Evolutionary conservation across 2,888 invertebrate genomes (phyloP).

Genomic region (Drosophila mercatorum): DNA sequence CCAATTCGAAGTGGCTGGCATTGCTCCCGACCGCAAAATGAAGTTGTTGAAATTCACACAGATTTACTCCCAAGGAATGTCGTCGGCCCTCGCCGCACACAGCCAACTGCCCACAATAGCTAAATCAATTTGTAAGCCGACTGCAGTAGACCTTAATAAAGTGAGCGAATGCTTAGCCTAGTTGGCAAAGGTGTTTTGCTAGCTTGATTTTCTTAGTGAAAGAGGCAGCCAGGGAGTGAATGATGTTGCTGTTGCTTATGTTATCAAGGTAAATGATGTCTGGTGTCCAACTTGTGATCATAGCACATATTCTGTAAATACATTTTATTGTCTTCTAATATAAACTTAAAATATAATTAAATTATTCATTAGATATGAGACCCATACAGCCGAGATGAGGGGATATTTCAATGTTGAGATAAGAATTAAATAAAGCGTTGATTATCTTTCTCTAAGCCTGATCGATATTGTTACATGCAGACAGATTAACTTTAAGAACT

Average conservation of each 20-base stretch:
- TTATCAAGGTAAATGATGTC: not conserved
- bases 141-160: not conserved
- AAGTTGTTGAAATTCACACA: constrained; percentile 69
- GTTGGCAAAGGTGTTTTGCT: not conserved
- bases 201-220: not conserved
- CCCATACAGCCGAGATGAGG: too few relatives aligned
- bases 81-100: not conserved
- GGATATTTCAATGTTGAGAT: too few relatives aligned
- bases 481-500: too few relatives aligned
- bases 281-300: too few relatives aligned
- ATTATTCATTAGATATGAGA: too few relatives aligned
- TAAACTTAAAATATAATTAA: too few relatives aligned
- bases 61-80: constrained; percentile 67
- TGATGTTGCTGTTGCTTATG: not conserved
- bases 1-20: constrained; percentile 22
- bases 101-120: not conserved
- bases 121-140: constrained; percentile 24
- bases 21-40: constrained; percentile 55
- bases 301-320: too few relatives aligned
- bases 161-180: not conserved
- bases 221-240: not conserved
- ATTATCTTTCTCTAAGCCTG: too few relatives aligned
- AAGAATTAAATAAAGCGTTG: too few relatives aligned
- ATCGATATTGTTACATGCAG: too few relatives aligned
- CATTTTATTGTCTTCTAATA: too few relatives aligned